A percentile compares a stretch with the other conserved stretches of the same genome.
These are phyloP conservation scores for Streptopelia turtur DNA, from an alignment of 2,797 vertebrate species.

Conservation along the genomic window DNA sequence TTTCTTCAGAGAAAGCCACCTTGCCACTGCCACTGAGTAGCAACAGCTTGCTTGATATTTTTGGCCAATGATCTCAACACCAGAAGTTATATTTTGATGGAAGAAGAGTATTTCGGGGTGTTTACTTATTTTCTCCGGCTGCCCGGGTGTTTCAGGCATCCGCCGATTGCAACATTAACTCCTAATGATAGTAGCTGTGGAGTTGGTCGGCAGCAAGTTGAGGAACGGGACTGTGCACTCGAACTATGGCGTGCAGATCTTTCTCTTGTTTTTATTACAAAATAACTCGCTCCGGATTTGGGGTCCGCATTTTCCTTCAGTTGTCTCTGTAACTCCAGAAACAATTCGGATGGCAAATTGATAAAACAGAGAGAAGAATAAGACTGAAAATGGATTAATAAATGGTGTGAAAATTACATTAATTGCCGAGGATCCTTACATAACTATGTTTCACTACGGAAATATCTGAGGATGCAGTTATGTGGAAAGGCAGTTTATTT, in stretches of 20 bases:
- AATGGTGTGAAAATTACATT: neutral
- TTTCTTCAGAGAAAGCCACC: neutral
- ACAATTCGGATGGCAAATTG: accelerated
- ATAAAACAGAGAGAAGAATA: neutral
- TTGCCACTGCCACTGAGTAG: neutral
- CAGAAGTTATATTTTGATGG: neutral
- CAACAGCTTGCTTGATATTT: neutral
- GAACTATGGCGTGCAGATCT: too few relatives aligned
- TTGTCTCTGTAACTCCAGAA: neutral
- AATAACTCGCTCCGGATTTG: accelerated
- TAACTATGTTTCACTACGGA: neutral
- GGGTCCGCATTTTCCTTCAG: neutral
- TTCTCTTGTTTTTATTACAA: neutral
- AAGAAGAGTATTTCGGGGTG: neutral
- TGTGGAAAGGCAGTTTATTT: neutral
- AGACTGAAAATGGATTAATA: neutral
- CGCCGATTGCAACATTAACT: neutral
- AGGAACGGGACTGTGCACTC: neutral
- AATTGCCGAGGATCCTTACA: neutral
- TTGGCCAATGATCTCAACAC: neutral
- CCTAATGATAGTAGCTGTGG: neutral
- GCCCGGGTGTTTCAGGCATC: accelerated
- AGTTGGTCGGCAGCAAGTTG: neutral
- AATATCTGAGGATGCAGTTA: neutral
- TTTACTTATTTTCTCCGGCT: neutral